Base-by-base conservation (phyloP, 2,797 vertebrate species). In the Holocentrus rufus region DNA sequence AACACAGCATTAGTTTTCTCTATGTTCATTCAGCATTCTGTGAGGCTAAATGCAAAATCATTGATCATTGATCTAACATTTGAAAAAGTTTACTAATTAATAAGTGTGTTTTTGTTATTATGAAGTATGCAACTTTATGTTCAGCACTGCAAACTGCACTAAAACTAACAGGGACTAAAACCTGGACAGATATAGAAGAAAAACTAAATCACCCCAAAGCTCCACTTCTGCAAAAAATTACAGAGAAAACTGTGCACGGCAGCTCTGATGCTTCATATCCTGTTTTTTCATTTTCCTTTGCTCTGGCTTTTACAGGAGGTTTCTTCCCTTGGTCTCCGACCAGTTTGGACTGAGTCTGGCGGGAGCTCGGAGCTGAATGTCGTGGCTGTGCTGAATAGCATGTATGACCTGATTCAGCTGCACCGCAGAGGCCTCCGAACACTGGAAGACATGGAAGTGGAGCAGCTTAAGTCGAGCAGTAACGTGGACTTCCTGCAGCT, bases 351-450 rank as follows among this genome's bases (percentile, higher is more conserved):
- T 0, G 94, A 94, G 64, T 87, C 91, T 1, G 93, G 88, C 1
- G 17, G 73, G 52, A 74, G 83, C 66, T 90, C 88, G 42, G 93
- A 91, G 60, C 88, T 97, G 77, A 95, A 95, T 85, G 84, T 95
- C 71, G 89, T 97, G 80, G 89, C 94, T 47, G 88, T 95, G 72
- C 89, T 98, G 70, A 99, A 99, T 78, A 95, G 94, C 90, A 94
- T 97, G 83, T 95, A 97, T 76, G 96, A 97, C 84, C 94, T 99
- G 72, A 95, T 99, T 84, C 88, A 95, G 89, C 91, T 95, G 80
- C 95, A 98, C 74, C 95, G 85, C 77, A 93, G 94, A 84, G 93
- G 93, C 74, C 93, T 97, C 74, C 92, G 94, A 75, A 89, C 93
- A 72, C 89, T 96, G 88, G 97, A 98, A 91, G 96, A 96, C 81